Conservation (phyloP, 1,140 invertebrate genomes). For the Ylistrum balloti region DNA sequence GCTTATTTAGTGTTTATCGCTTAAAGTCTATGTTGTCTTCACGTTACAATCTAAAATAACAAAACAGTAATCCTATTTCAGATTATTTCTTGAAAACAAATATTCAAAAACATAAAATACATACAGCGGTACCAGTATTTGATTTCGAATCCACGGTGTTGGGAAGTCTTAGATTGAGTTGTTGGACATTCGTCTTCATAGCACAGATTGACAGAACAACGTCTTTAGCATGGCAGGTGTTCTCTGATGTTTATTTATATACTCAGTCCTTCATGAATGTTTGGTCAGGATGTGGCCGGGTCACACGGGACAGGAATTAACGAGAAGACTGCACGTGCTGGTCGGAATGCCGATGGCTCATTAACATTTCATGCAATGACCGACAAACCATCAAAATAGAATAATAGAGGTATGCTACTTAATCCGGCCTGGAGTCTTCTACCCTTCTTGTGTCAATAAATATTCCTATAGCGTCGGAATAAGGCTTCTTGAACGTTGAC, state of each 20-base stretch:
- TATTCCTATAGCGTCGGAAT: not conserved
- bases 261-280: not conserved
- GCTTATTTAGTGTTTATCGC: no score
- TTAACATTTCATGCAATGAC: conserved; percentile 20
- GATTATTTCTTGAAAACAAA: not conserved
- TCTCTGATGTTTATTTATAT: not conserved
- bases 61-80: not conserved
- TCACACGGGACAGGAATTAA: conserved; percentile 31
- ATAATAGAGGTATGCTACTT: conserved; percentile 15
- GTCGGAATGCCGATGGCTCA: not conserved
- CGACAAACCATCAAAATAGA: conserved; percentile 23
- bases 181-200: not conserved
- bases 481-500: not conserved
- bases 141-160: not conserved
- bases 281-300: conserved; percentile 36
- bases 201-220: not conserved
- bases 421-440: not conserved
- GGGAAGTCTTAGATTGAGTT: not conserved
- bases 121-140: not conserved
- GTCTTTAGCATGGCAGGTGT: not conserved
- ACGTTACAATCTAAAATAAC: no score
- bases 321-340: not conserved
- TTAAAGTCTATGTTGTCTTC: no score
- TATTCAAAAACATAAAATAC: not conserved
- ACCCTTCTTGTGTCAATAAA: not conserved